Conservation (phyloP, 92 coral and sea anemone species). For the Phymanthus crucifer region DNA sequence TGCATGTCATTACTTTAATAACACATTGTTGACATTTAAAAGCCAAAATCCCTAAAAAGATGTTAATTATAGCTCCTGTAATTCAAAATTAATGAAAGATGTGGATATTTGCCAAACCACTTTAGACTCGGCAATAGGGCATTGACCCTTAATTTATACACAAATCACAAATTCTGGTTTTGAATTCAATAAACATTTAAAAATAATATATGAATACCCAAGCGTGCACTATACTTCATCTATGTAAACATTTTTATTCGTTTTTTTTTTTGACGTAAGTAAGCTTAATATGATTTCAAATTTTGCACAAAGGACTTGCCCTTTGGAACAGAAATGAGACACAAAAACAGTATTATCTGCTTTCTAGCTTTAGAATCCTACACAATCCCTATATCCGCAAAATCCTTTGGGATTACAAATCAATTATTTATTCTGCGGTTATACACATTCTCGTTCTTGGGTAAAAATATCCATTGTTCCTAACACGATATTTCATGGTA, state of each 20-base stretch:
- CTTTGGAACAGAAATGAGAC: not conserved
- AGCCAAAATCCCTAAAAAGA: not conserved
- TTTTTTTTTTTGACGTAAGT: not conserved
- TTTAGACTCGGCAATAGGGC: not conserved
- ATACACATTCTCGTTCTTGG: not conserved
- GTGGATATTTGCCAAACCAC: not conserved
- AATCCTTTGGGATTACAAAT: not conserved
- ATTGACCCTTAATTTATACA: not conserved
- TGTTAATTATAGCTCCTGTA: not conserved
- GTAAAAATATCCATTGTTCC: not conserved
- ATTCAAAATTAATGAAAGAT: not conserved
- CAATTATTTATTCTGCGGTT: not conserved
- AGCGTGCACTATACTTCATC: not conserved
- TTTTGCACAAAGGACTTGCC: not conserved
- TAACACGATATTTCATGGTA: not conserved
- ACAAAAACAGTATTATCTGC: not conserved
- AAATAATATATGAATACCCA: not conserved
- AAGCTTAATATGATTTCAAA: too few species aligned
- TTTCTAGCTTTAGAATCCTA: not conserved
- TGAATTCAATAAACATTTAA: not conserved
- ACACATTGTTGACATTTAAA: not conserved
- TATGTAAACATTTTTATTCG: not conserved
- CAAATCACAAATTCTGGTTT: not conserved
- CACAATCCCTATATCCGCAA: not conserved
- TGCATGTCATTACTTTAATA: not conserved